Evolutionary conservation across 2,888 invertebrate genomes (phyloP).

Genomic region (Melanargia galathea): DNA sequence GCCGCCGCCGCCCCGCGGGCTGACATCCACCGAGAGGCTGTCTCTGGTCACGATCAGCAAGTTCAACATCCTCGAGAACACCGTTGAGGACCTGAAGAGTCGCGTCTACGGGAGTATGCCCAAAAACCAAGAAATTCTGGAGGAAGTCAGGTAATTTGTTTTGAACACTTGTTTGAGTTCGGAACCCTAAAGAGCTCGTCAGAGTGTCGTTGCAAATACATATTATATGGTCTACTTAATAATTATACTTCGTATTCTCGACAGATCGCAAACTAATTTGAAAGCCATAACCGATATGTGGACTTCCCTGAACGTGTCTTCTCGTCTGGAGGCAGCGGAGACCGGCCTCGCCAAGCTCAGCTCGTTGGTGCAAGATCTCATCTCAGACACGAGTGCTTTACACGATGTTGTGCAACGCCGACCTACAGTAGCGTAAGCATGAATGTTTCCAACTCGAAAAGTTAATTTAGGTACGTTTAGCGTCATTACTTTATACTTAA

Average conservation of each 20-base stretch:
- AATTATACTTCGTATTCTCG: neutral
- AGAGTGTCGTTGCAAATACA: too few species aligned
- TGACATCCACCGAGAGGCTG: constrained; percentile 54
- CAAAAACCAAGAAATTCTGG: constrained; percentile 67
- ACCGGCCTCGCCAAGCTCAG: constrained; percentile 83
- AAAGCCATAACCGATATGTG: constrained; percentile 84
- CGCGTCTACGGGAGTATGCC: constrained; percentile 71
- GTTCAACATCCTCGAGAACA: constrained; percentile 64
- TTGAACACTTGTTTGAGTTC: too few species aligned
- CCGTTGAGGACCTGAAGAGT: constrained; percentile 64
- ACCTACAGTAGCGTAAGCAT: constrained; percentile 41
- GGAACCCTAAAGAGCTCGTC: too few species aligned
- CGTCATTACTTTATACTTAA: too few species aligned
- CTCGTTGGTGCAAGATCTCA: constrained; percentile 82
- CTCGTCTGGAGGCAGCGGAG: constrained; percentile 85
- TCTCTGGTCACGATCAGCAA: constrained; percentile 75
- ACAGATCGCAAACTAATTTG: constrained; percentile 69
- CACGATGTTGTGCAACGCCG: constrained; percentile 46
- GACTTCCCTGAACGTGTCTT: constrained; percentile 84
- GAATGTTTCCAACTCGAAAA: neutral
- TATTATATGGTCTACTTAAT: neutral
- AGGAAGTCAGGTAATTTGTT: constrained; percentile 72
- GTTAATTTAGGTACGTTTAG: neutral
- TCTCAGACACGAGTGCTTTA: constrained; percentile 59
- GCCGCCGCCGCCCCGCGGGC: constrained; percentile 21